A percentile compares a stretch with the other conserved stretches of the same genome.
These are phyloP conservation scores for Callimorpha dominula DNA, from an alignment of 2,888 invertebrate genomes.

Conservation along the genomic window DNA sequence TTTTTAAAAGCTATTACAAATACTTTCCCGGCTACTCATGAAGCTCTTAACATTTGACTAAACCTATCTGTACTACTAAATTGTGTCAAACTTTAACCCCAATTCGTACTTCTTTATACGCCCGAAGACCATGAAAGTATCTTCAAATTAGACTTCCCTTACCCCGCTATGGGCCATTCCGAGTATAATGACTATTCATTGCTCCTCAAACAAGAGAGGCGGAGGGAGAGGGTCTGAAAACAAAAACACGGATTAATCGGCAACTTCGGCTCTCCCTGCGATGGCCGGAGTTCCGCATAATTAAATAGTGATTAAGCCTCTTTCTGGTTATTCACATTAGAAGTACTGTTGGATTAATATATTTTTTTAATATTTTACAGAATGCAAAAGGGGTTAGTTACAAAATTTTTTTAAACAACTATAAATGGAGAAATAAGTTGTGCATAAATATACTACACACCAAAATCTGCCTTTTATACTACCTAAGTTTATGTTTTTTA, in stretches of 20 bases:
- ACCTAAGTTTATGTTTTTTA: too few species aligned
- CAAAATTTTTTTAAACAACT: too few species aligned
- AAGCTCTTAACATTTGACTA: too few species aligned
- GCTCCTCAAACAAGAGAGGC: slow-evolving; percentile 41
- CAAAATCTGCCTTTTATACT: too few species aligned
- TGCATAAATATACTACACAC: too few species aligned
- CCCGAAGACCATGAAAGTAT: slow-evolving; percentile 34
- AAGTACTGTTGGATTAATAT: neutral
- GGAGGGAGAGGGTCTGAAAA: slow-evolving; percentile 51
- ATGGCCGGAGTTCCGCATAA: slow-evolving; percentile 74
- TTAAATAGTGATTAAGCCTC: slow-evolving; percentile 81
- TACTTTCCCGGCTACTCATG: too few species aligned
- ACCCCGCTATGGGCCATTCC: slow-evolving; percentile 31
- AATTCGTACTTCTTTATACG: slow-evolving; percentile 13
- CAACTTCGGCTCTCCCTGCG: slow-evolving; percentile 62
- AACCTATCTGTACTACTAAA: neutral
- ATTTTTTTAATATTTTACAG: too few species aligned
- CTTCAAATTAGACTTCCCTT: slow-evolving; percentile 25
- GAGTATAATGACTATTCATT: slow-evolving; percentile 53
- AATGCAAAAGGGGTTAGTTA: too few species aligned
- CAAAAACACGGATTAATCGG: slow-evolving; percentile 73
- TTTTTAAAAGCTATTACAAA: too few species aligned
- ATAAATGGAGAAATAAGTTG: too few species aligned
- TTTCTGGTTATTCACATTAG: slow-evolving; percentile 51
- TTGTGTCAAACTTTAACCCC: neutral